phyloP scores from a whole-genome alignment of 2,888 invertebrate genomes.

The Trachelus iudaicus region DNA sequence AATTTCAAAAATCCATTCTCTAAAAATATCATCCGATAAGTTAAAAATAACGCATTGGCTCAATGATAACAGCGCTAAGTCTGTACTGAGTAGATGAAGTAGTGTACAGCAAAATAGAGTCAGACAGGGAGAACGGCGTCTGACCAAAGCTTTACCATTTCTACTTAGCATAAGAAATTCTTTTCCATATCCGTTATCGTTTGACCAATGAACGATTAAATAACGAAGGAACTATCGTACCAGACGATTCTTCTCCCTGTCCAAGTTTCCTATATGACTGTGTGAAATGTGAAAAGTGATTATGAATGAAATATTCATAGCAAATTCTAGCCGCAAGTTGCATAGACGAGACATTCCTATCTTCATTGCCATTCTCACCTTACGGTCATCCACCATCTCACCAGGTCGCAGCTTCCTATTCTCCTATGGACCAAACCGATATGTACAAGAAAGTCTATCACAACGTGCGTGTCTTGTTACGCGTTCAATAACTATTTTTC shows the following conservation, averaged over 20 bases:
- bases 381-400: constrained; percentile 93
- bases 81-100: neutral
- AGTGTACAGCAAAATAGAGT: neutral
- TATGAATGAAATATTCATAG: constrained; percentile 23
- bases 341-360: constrained; percentile 49
- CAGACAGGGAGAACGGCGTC: neutral
- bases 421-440: constrained; percentile 73
- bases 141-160: neutral
- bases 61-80: neutral
- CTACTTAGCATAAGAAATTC: neutral
- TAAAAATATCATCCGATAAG: too few relatives aligned
- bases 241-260: constrained; percentile 24
- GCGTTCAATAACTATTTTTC: neutral
- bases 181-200: neutral
- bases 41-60: neutral
- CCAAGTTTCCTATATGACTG: constrained; percentile 32
- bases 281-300: constrained; percentile 23
- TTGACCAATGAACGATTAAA: neutral
- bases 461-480: neutral
- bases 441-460: constrained; percentile 44
- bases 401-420: constrained; percentile 93
- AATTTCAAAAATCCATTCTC: neutral
- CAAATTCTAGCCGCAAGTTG: constrained; percentile 51
- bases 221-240: neutral
- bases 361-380: constrained; percentile 72